These are phyloP conservation scores for Plagiodera versicolora DNA, from an alignment of 2,888 invertebrate genomes.

Conservation along the genomic window DNA sequence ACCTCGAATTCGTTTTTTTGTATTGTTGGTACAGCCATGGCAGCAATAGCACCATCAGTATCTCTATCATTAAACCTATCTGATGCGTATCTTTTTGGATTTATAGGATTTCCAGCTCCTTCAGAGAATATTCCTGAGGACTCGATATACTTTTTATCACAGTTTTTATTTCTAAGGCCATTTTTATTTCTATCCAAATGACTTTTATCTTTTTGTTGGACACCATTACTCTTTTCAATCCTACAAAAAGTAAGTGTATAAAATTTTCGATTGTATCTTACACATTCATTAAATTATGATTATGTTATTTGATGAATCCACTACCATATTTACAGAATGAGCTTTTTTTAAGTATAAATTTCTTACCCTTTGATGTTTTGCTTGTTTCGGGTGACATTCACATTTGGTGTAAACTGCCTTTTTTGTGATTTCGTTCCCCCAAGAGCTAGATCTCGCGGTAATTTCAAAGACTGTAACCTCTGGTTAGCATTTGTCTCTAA, in stretches of 20 bases:
- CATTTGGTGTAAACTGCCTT: conserved; percentile 48
- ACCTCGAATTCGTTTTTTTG: conserved; percentile 42
- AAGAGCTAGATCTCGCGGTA: conserved; percentile 48
- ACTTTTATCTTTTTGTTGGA: conserved; percentile 21
- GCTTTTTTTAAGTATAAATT: background rate
- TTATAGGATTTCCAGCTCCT: conserved; percentile 40
- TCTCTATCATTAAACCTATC: conserved; percentile 33
- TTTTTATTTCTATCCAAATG: conserved; percentile 22
- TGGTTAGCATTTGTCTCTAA: conserved; percentile 12
- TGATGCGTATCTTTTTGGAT: background rate
- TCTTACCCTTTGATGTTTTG: conserved; percentile 44
- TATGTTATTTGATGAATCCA: too few species aligned
- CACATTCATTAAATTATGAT: too few species aligned
- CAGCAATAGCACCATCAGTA: conserved; percentile 25
- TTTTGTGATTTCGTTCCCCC: conserved; percentile 47
- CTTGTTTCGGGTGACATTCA: conserved; percentile 49
- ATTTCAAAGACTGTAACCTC: conserved; percentile 45
- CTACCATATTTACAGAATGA: too few species aligned
- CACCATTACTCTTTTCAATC: background rate
- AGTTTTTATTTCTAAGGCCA: conserved; percentile 19
- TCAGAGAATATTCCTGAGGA: conserved; percentile 50
- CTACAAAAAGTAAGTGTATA: background rate
- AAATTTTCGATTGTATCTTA: too few species aligned
- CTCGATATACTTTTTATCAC: conserved; percentile 38
- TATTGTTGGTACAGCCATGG: conserved; percentile 40